Conservation (phyloP, 1,140 invertebrate species). For the Brachionus plicatilis region DNA sequence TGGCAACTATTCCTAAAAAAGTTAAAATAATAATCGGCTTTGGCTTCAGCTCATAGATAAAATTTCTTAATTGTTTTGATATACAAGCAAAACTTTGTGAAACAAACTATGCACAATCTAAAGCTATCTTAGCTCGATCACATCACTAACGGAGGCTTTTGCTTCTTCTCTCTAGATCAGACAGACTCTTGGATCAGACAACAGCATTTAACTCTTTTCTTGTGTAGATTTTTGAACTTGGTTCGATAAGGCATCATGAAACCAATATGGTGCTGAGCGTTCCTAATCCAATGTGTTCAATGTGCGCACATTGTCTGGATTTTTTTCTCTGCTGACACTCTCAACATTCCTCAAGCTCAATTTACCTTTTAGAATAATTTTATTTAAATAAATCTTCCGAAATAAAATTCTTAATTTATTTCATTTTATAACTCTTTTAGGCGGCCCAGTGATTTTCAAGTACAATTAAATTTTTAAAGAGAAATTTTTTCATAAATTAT, state of each 20-base stretch:
- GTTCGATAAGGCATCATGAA: not conserved
- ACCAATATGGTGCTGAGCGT: not conserved
- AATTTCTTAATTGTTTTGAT: slow-evolving; percentile 13
- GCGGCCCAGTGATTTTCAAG: too few species aligned
- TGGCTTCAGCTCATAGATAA: not conserved
- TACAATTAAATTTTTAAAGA: too few species aligned
- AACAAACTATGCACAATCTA: not conserved
- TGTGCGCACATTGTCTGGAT: not conserved
- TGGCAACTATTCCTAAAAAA: slow-evolving; percentile 9
- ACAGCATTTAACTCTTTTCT: not conserved
- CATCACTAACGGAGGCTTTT: not conserved
- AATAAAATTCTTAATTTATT: too few species aligned
- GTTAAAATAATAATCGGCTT: slow-evolving; percentile 24
- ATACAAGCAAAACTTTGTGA: slow-evolving; percentile 2
- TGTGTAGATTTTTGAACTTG: not conserved
- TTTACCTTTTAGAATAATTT: not conserved
- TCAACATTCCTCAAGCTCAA: not conserved
- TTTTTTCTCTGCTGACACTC: not conserved
- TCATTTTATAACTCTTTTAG: too few species aligned
- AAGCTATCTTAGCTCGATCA: not conserved
- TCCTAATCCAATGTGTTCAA: too few species aligned
- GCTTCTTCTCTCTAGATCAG: not conserved
- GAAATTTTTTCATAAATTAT: too few species aligned
- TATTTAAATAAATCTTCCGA: too few species aligned
- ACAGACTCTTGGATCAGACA: not conserved